Evolutionary conservation across 2,888 invertebrate species (phyloP), one percentile per base, ranked within the genome.

Genomic region (Emmelina monodactyla): DNA sequence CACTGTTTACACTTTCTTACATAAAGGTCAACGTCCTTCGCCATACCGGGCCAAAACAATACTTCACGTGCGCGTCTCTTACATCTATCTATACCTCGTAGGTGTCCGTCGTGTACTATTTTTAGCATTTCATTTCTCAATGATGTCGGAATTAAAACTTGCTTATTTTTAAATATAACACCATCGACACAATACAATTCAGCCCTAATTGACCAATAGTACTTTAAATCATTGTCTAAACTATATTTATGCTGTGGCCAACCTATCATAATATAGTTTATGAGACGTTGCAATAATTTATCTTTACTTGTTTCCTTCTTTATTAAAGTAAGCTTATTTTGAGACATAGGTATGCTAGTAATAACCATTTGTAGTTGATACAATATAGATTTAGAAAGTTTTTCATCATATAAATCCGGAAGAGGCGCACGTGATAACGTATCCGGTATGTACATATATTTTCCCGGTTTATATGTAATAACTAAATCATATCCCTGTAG

Each of bases 1-100:
- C 35, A 38, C 14, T 13, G 14, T 2, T n/a, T 1, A 19, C 38
- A 38, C 1, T 30, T 19, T 9, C 11, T 28, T 9, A 38, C 33
- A 29, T 31, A 29, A 2, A 7, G 4, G 16, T 39, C 36, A n/a
- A 39, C 34, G 2, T 36, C 34, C 11, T n/a, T 22, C 2, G 28
- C 13, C 12, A 41, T 41, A 12, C 22, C 22, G 5, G 37, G 38
- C 40, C 40, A 40, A 16, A 30, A 37, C 22, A 40, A 19, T 10
- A 37, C 33, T 15, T 34, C 11, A 16, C 37, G 30, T 10, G 37
- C 38, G 11, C 41, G 32, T 19, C 35, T 19, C n/a, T 38, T 32
- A 28, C 38, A 38, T 2, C 31, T 16, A 11, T 34, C 34, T n/a
- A 38, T 32, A 2, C 41, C 41, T n/a, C n/a, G n/a, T 16, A 34